phyloP scores from a whole-genome alignment of 2,113 vertebrate species.

The Plestiodon gilberti region DNA sequence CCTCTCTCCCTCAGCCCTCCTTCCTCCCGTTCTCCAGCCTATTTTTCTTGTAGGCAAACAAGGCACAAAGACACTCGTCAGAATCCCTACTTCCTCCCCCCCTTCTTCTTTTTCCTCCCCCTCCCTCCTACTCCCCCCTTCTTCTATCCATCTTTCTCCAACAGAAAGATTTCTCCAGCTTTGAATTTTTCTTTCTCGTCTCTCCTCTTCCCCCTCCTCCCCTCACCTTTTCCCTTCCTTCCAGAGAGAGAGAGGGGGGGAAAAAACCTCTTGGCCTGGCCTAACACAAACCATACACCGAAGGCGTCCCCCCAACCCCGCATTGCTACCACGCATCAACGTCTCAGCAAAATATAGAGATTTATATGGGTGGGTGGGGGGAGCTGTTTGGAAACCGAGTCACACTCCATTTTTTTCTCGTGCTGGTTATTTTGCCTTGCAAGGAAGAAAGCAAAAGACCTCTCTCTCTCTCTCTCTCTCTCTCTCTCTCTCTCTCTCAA shows the following conservation, averaged over 20 bases:
- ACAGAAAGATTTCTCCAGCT: constrained; percentile 35
- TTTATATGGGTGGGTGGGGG: not conserved
- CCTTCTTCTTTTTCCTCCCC: not conserved
- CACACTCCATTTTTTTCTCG: not conserved
- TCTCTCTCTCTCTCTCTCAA: too few relatives aligned
- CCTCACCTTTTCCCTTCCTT: too few relatives aligned
- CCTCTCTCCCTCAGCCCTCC: not conserved
- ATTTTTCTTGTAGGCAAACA: constrained; percentile 61
- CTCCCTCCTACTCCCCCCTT: constrained; percentile 18
- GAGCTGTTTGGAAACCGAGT: not conserved
- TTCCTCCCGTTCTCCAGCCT: constrained; percentile 45
- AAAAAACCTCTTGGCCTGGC: constrained; percentile 20
- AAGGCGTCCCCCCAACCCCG: too few relatives aligned
- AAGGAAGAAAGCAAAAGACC: constrained; percentile 22
- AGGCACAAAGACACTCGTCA: constrained; percentile 49
- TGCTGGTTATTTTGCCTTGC: too few relatives aligned
- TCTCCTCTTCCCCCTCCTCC: not conserved
- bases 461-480: too few relatives aligned
- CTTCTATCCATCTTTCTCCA: constrained; percentile 62
- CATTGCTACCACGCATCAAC: not conserved
- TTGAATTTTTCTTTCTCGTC: not conserved
- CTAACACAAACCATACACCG: constrained; percentile 32
- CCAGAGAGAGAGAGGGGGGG: not conserved
- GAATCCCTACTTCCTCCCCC: constrained; percentile 36
- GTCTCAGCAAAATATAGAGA: not conserved